A percentile compares a stretch with the other conserved stretches of the same genome.
Conservation (phyloP, 1,140 invertebrate genomes). For the Apis dorsata region DNA sequence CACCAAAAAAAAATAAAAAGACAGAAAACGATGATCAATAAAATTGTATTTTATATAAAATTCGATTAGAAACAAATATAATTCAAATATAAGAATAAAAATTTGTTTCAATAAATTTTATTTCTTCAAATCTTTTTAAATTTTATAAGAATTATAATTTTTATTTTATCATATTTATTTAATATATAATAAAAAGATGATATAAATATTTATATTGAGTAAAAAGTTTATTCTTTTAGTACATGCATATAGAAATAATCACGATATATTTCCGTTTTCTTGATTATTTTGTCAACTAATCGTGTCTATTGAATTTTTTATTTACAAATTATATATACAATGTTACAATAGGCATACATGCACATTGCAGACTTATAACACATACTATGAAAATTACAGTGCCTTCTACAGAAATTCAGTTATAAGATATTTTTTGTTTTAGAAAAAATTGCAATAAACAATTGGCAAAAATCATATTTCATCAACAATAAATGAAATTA, state of each 20-base stretch:
- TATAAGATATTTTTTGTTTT: conserved; percentile 8
- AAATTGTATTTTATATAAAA: conserved; percentile 6
- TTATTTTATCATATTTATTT: neutral
- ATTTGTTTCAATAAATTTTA: neutral
- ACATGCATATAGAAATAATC: conserved; percentile 47
- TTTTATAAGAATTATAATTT: neutral
- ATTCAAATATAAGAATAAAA: neutral
- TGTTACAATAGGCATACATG: conserved; percentile 38
- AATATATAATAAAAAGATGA: neutral
- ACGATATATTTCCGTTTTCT: conserved; percentile 19
- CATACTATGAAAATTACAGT: conserved; percentile 28
- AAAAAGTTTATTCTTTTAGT: conserved; percentile 61
- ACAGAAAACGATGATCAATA: conserved; percentile 24
- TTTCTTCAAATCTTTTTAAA: neutral
- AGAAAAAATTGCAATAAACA: conserved; percentile 15
- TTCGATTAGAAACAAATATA: neutral
- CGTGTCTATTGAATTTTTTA: conserved; percentile 38
- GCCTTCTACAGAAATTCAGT: neutral
- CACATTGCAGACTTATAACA: conserved; percentile 20
- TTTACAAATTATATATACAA: conserved; percentile 63
- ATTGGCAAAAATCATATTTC: conserved; percentile 18
- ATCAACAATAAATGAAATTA: neutral
- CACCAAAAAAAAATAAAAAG: conserved; percentile 58
- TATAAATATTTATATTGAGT: conserved; percentile 10
- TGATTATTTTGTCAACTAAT: conserved; percentile 11